Base-by-base conservation (phyloP, 2,797 vertebrate genomes). In the Molothrus ater region DNA sequence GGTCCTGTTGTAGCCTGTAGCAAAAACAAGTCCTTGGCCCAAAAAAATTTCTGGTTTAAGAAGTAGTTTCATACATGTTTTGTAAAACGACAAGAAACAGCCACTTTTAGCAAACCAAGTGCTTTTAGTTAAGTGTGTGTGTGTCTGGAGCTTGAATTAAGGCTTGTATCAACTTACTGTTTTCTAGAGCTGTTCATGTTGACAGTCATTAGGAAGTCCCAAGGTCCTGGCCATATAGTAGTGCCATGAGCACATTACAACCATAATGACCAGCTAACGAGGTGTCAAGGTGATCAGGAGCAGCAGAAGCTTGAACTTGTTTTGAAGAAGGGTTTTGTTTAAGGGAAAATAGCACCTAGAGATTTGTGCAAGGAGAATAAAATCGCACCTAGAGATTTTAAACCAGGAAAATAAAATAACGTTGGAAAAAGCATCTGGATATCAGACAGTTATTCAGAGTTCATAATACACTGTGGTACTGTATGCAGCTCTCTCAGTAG, bases 391-490 rank as follows among this genome's bases (percentile, higher is more conserved):
- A 26, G 70, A 66, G 24, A 86, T 75, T 95, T 91, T 82, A 63
- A 93, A 92, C 17, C 31, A 63, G 54, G 42, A 94, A 96, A 95
- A 94, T 71, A 93, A 95, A 83, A 80, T 85, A 96, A 82, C 24
- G 50, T 80, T 88, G 80, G 93, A 90, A 96, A 92, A 94, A 81
- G 53, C 13, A 47, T 94, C 84, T 92, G 92, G 73, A 81, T 88
- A 76, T 53, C 87, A 60, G 92, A 83, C 72, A 47, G 50, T 86
- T 84, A 94, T 80, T 92, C 81, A 38, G 45, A 91, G 93, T 64
- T 95, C 57, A 56, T 90, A 95, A 89, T 70, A 94, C 96, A 92
- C 86, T 82, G 72, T 93, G 57, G 91, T 94, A 97, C 96, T 97
- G 93, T 96, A 86, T 83, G n/a, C 57, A 26, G 60, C 86, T 96